A percentile compares a stretch with the other conserved stretches of the same genome.
These are phyloP conservation scores for Watsonalla binaria DNA, from an alignment of 2,888 invertebrate genomes.

Conservation along the genomic window DNA sequence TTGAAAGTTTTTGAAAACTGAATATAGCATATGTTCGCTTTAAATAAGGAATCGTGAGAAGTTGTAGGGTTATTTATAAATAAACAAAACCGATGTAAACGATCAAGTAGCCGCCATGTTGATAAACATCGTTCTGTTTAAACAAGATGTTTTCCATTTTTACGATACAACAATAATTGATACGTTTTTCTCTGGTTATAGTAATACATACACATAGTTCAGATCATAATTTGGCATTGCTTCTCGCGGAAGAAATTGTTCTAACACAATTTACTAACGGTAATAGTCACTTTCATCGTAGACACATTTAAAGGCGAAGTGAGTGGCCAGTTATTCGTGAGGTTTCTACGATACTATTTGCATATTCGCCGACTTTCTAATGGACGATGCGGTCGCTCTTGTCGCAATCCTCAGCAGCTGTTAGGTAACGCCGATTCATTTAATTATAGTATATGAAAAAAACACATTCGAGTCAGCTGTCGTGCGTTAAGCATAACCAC, in stretches of 20 bases:
- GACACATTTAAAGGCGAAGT: slow-evolving; percentile 74
- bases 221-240: slow-evolving; percentile 42
- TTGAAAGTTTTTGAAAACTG: neutral
- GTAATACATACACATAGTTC: slow-evolving; percentile 19
- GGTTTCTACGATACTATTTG: slow-evolving; percentile 79
- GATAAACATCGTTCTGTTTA: slow-evolving; percentile 53
- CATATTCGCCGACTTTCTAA: slow-evolving; percentile 79
- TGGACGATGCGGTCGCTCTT: slow-evolving; percentile 75
- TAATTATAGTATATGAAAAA: slow-evolving; percentile 64
- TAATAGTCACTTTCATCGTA: slow-evolving; percentile 76
- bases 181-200: slow-evolving; percentile 24
- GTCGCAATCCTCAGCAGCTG: slow-evolving; percentile 70
- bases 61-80: slow-evolving; percentile 41
- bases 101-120: slow-evolving; percentile 43
- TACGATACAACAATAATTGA: slow-evolving; percentile 31
- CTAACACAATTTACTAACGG: slow-evolving; percentile 73
- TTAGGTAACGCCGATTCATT: slow-evolving; percentile 76
- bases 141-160: slow-evolving; percentile 45
- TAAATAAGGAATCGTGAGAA: slow-evolving; percentile 42
- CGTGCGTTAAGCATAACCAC: slow-evolving; percentile 49
- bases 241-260: slow-evolving; percentile 57
- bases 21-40: slow-evolving; percentile 2
- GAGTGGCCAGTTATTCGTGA: slow-evolving; percentile 78
- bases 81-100: slow-evolving; percentile 47
- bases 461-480: slow-evolving; percentile 49